Base-by-base conservation (phyloP, 2,888 invertebrate species). In the Lasioglossum marginatum region DNA sequence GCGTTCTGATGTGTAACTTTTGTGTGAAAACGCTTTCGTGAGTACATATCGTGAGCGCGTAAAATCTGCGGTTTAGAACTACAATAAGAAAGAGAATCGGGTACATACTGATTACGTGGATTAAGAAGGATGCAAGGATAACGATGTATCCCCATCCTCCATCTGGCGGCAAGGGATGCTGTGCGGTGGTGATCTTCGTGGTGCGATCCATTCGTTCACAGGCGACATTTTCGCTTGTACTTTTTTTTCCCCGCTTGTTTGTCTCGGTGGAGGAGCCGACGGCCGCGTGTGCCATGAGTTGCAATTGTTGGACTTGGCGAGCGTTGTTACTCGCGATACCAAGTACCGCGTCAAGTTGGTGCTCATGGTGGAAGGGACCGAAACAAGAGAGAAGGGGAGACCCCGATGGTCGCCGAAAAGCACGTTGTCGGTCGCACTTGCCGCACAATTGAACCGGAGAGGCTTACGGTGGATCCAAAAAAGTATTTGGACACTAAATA, bases 91-190 rank as follows among this genome's bases (percentile, higher is more conserved):
- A 37, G 48, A 45, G 57, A 75, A 23, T 48, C 6, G 8, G 12
- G 95, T 76, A 98, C 98, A 98, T 95, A 98, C 98, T 98, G 95
- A 98, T 97, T 91, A 98, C 97, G 96, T 99, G 99, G 92, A 99
- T 98, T 97, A 99, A 97, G 96, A 99, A 99, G 12, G 99, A 99
- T 40, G 98, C 98, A 94, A 98, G 97, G 80, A 99, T 99, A 77
- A 99, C 98, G 95, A 98, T 96, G 98, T 98, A 99, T 0, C 99
- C 99, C 99, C 99, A 99, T 19, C 99, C 99, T 0, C 99, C 98
- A 94, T 99, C 99, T 0, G 98, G 98, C 31, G 98, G 97, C 85
- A 97, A 95, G 10, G 96, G 96, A 82, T 74, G 74, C 31, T 31
- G n/a, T 37, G 40, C 40, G n/a, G 34, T 57, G 19, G 19, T 75